phyloP scores from a whole-genome alignment of 2,113 vertebrate genomes.

The Corythornis cristatus region DNA sequence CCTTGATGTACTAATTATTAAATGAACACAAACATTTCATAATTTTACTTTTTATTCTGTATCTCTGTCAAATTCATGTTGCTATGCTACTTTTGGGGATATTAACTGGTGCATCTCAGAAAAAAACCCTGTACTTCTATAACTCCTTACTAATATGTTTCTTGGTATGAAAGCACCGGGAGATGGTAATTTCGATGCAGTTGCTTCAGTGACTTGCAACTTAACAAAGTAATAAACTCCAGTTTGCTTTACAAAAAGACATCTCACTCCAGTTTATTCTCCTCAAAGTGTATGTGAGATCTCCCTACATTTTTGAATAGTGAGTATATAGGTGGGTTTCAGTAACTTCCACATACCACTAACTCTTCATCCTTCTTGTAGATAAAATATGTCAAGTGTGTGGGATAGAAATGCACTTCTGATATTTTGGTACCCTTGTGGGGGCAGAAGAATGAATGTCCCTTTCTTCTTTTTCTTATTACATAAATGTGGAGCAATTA shows the following conservation, averaged over 20 bases:
- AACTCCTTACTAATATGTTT: background rate
- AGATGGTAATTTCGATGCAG: background rate
- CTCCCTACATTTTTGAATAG: background rate
- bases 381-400: background rate
- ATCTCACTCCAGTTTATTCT: background rate
- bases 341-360: background rate
- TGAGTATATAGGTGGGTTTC: background rate
- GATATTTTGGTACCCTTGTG: background rate
- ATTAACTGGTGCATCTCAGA: background rate
- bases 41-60: background rate
- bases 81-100: background rate
- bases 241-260: background rate
- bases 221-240: background rate
- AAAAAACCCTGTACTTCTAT: background rate
- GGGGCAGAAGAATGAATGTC: background rate
- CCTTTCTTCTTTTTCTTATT: background rate
- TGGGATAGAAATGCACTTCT: background rate
- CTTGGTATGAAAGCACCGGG: background rate
- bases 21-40: background rate
- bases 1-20: background rate
- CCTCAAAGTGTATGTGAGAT: background rate
- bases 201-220: background rate
- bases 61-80: background rate
- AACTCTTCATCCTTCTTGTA: background rate
- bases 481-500: background rate